Evolutionary conservation across 2,797 vertebrate genomes (phyloP).

Genomic region (Melanotaenia parkinsoni): DNA sequence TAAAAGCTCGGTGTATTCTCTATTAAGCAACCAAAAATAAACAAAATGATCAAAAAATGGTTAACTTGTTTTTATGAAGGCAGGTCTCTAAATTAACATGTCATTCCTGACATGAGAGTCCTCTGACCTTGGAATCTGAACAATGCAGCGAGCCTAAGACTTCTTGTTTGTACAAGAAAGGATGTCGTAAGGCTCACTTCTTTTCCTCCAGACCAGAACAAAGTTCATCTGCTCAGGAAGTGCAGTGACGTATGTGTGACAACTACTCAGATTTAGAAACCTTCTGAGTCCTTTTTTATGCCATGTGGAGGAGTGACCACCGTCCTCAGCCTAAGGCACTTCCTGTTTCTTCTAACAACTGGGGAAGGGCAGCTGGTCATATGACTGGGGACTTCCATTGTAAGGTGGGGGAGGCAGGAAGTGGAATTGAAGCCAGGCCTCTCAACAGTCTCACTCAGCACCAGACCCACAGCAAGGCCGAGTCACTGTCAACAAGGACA

Average conservation of each 20-base stretch:
- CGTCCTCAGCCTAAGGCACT: conserved; percentile 38
- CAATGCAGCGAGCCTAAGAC: conserved; percentile 21
- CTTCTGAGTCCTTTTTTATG: conserved; percentile 42
- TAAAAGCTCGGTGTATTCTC: neutral
- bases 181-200: conserved; percentile 41
- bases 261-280: conserved; percentile 38
- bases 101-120: conserved; percentile 17
- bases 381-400: conserved; percentile 77
- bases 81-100: neutral
- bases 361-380: conserved; percentile 62
- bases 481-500: conserved; percentile 77
- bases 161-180: conserved; percentile 49
- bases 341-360: conserved; percentile 70
- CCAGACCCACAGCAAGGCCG: conserved; percentile 66
- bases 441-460: conserved; percentile 77
- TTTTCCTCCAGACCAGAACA: conserved; percentile 57
- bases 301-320: conserved; percentile 36
- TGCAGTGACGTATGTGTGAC: conserved; percentile 50
- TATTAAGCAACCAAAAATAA: neutral
- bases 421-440: conserved; percentile 65
- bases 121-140: conserved; percentile 29
- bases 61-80: neutral
- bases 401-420: conserved; percentile 75
- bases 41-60: neutral
- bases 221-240: conserved; percentile 62